phyloP scores from a whole-genome alignment of 2,797 vertebrate genomes.

The Tragelaphus eurycerus region DNA sequence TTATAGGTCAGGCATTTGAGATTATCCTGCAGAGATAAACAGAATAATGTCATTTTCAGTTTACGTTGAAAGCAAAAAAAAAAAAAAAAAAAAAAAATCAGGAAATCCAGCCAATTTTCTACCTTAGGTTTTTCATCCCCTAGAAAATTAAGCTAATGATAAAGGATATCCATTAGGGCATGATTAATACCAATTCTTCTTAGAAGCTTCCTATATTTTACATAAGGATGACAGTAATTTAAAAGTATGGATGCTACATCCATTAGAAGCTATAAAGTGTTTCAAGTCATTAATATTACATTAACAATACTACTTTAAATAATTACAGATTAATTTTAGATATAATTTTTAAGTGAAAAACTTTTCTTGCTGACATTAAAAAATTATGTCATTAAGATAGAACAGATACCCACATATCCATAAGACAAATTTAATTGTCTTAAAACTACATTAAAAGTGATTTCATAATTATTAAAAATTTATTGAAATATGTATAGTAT shows the following conservation, averaged over 20 bases:
- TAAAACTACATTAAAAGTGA: slow-evolving; percentile 1
- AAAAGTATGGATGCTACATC: slow-evolving; percentile 21
- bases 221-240: not conserved
- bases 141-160: slow-evolving; percentile 14
- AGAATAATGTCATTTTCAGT: not conserved
- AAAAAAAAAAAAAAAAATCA: not conserved
- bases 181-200: not conserved
- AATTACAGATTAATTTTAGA: slow-evolving; percentile 21
- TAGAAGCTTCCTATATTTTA: not conserved
- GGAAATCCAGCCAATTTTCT: slow-evolving; percentile 15
- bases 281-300: not conserved
- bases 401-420: not conserved
- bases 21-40: not conserved
- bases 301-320: not conserved
- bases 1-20: not conserved
- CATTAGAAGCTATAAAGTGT: not conserved
- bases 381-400: not conserved
- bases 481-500: not conserved
- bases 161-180: not conserved
- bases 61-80: slow-evolving; percentile 31
- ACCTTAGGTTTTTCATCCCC: not conserved
- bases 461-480: not conserved
- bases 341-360: not conserved
- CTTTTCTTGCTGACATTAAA: not conserved
- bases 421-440: slow-evolving; percentile 10